A percentile compares a stretch with the other conserved stretches of the same genome.
These are phyloP conservation scores for Dryas iulia DNA, from an alignment of 1,140 invertebrate genomes.

Conservation along the genomic window DNA sequence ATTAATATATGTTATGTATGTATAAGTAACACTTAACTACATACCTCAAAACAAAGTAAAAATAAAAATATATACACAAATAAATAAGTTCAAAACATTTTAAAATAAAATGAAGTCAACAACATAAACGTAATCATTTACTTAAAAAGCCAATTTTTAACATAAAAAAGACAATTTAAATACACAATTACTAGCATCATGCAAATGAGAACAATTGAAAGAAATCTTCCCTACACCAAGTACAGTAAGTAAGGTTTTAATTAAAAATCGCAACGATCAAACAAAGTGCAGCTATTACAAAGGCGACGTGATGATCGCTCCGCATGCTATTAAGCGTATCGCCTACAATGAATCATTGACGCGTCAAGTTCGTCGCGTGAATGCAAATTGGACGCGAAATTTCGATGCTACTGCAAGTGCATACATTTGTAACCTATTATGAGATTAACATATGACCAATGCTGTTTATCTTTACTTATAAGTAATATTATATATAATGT, in stretches of 20 bases:
- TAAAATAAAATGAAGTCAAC: too few species aligned
- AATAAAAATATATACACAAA: too few species aligned
- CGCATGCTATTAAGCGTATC: conserved; percentile 11
- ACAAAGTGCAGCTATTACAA: conserved; percentile 11
- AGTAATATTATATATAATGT: background rate
- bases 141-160: background rate
- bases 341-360: conserved; percentile 14
- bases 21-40: too few species aligned
- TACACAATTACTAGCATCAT: background rate
- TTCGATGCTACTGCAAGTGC: background rate
- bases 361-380: background rate
- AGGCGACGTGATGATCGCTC: conserved; percentile 8
- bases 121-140: background rate
- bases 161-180: background rate
- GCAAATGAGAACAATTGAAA: background rate
- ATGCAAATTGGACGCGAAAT: background rate
- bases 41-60: too few species aligned
- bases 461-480: background rate
- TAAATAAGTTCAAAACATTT: too few species aligned
- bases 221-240: background rate
- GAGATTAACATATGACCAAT: background rate
- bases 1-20: too few species aligned
- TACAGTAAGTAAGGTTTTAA: conserved; percentile 5
- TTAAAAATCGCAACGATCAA: conserved; percentile 8
- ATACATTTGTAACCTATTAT: background rate